phyloP scores from a whole-genome alignment of 2,113 vertebrate genomes.

The Perca flavescens region DNA sequence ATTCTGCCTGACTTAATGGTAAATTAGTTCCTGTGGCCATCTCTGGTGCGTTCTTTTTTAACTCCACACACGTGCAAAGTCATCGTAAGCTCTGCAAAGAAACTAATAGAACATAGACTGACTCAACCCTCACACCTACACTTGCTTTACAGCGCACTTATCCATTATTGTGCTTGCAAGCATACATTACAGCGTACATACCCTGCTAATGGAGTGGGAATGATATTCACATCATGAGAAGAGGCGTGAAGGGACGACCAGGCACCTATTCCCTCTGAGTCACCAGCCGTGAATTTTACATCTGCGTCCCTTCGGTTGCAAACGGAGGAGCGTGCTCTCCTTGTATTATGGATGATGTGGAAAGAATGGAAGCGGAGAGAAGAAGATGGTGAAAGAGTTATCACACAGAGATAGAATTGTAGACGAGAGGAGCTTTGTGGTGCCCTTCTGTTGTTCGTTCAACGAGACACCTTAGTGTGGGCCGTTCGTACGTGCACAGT shows the following conservation, averaged over 20 bases:
- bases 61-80: neutral
- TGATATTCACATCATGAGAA: conserved; percentile 44
- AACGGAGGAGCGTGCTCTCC: neutral
- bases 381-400: conserved; percentile 40
- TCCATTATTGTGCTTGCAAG: neutral
- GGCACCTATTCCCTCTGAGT: conserved; percentile 44
- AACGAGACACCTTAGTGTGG: conserved; percentile 17
- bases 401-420: conserved; percentile 36
- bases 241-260: neutral
- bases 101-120: conserved; percentile 9
- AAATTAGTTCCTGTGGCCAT: conserved; percentile 16
- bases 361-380: conserved; percentile 20
- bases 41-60: neutral
- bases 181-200: neutral
- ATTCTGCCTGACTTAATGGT: neutral
- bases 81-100: neutral
- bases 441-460: conserved; percentile 35
- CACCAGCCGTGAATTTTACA: conserved; percentile 56
- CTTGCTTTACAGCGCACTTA: neutral
- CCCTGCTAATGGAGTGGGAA: conserved; percentile 38
- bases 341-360: conserved; percentile 70
- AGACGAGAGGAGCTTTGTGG: conserved; percentile 13
- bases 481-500: neutral
- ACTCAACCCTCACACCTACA: neutral
- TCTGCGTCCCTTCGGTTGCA: conserved; percentile 30